phyloP scores from a whole-genome alignment of 2,888 invertebrate species.

The Phortica okadai region DNA sequence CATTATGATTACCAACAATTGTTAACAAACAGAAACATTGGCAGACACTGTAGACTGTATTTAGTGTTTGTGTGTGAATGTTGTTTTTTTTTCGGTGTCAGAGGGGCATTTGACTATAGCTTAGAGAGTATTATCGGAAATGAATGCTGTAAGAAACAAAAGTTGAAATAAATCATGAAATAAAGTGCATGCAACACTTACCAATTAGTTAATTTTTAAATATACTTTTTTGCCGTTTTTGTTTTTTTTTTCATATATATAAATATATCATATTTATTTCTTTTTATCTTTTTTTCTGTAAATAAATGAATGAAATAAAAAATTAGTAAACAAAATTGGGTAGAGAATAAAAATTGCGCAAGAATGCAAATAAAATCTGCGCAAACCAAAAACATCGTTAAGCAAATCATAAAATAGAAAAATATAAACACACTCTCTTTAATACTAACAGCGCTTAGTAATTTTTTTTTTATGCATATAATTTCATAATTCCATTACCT shows the following conservation, averaged over 20 bases:
- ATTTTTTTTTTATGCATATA: background rate
- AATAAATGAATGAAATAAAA: constrained; percentile 52
- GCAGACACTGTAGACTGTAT: constrained; percentile 53
- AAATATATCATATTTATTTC: constrained; percentile 57
- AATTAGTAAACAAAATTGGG: background rate
- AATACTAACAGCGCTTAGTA: constrained; percentile 9
- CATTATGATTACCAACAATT: background rate
- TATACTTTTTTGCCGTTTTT: background rate
- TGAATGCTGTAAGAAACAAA: constrained; percentile 2
- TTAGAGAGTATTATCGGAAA: background rate
- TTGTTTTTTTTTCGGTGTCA: constrained; percentile 28
- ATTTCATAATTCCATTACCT: background rate
- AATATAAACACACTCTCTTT: constrained; percentile 27
- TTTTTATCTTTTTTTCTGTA: constrained; percentile 69
- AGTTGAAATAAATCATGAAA: constrained; percentile 12
- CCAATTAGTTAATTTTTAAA: constrained; percentile 47
- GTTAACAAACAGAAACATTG: constrained; percentile 44
- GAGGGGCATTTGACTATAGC: background rate
- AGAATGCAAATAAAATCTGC: background rate
- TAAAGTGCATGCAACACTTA: constrained; percentile 48
- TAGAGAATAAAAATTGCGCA: constrained; percentile 13
- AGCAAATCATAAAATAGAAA: constrained; percentile 35
- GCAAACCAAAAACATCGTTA: no score
- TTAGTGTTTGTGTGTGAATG: constrained; percentile 30
- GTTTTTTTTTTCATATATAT: constrained; percentile 46